phyloP scores from a whole-genome alignment of 2,888 invertebrate species.

The Tenthredo scrophulariae region DNA sequence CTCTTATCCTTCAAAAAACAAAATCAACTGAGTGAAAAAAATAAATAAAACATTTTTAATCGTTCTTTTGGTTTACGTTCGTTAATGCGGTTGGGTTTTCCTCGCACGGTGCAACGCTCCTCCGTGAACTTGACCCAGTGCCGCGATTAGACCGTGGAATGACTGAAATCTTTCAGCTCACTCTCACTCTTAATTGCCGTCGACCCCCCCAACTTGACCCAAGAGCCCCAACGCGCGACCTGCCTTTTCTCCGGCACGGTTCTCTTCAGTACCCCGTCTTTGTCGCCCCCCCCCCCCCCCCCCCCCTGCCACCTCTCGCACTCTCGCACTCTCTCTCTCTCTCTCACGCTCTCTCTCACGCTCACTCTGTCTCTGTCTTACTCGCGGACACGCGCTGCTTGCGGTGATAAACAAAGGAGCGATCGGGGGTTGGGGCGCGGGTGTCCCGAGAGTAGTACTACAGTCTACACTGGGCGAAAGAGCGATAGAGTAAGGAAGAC shows the following conservation, averaged over 20 bases:
- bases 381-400: slow-evolving; percentile 54
- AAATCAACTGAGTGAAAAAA: slow-evolving; percentile 1
- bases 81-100: neutral
- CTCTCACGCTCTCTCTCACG: slow-evolving; percentile 24
- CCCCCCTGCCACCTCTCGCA: slow-evolving; percentile 5
- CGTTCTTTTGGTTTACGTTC: neutral
- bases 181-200: slow-evolving; percentile 66
- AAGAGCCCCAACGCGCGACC: slow-evolving; percentile 40
- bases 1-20: neutral
- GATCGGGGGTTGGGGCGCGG: slow-evolving; percentile 53
- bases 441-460: slow-evolving; percentile 52
- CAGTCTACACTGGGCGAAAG: slow-evolving; percentile 33
- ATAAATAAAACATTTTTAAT: neutral
- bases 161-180: slow-evolving; percentile 70
- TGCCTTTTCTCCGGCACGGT: slow-evolving; percentile 32
- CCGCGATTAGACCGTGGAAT: slow-evolving; percentile 59
- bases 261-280: slow-evolving; percentile 17
- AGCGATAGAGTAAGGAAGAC: slow-evolving; percentile 48
- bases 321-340: slow-evolving; percentile 25
- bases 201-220: slow-evolving; percentile 59
- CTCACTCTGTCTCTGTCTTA: slow-evolving; percentile 9
- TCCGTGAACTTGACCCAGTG: slow-evolving; percentile 74
- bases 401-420: slow-evolving; percentile 59
- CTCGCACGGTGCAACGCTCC: slow-evolving; percentile 20
- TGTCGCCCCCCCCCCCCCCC: neutral